A percentile compares a stretch with the other conserved stretches of the same genome.
Evolutionary conservation across 2,113 vertebrate genomes (phyloP).

Genomic region (Oncorhynchus tshawytscha): DNA sequence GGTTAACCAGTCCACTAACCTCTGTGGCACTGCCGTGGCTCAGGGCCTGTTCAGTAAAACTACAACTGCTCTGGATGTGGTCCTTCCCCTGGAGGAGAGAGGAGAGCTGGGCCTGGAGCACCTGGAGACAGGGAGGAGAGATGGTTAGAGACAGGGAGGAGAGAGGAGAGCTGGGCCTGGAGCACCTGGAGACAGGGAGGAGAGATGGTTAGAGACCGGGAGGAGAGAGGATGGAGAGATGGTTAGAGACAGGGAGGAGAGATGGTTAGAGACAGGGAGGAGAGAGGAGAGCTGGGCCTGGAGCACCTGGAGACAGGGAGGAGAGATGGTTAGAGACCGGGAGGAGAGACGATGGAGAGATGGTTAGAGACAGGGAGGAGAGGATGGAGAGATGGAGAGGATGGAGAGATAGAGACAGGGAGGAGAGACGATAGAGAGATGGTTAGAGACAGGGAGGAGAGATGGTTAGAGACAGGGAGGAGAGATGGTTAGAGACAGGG

Average conservation of each 20-base stretch:
- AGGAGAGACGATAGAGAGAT: no score
- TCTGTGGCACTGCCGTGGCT: no score
- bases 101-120: conserved; percentile 88
- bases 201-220: not conserved
- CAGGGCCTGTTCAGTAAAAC: conserved; percentile 88
- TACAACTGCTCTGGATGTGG: conserved; percentile 92
- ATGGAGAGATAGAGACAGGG: no score
- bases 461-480: no score
- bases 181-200: not conserved
- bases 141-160: not conserved
- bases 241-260: not conserved
- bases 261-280: not conserved
- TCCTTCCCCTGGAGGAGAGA: conserved; percentile 89
- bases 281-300: no score
- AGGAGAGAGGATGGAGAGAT: not conserved
- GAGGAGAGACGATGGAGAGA: no score
- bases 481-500: no score
- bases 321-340: not conserved
- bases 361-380: no score
- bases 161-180: not conserved
- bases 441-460: no score
- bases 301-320: no score
- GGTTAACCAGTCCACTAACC: no score
- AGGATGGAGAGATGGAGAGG: no score
- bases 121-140: conserved; percentile 66